Evolutionary conservation across 1,140 invertebrate species (phyloP).

Genomic region (Zaprionus vittiger): DNA sequence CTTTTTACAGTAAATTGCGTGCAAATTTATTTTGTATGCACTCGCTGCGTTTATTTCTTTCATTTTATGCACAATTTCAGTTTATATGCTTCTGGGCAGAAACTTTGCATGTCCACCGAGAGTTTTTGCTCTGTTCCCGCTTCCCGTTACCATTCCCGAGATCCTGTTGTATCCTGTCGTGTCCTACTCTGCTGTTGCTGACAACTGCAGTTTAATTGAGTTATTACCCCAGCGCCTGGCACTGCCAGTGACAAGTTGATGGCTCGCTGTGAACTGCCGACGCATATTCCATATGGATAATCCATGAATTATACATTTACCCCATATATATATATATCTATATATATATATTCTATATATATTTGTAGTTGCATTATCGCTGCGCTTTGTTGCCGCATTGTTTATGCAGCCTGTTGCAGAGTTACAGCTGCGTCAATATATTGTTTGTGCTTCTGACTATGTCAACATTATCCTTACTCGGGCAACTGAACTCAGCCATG

Average conservation of each 20-base stretch:
- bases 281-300: conserved; percentile 18
- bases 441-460: conserved; percentile 3
- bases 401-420: conserved; percentile 3
- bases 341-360: background rate
- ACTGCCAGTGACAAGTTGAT: conserved; percentile 22
- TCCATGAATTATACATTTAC: conserved; percentile 24
- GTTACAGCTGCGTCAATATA: background rate
- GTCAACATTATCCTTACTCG: conserved; percentile 8
- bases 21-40: conserved; percentile 50
- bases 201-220: conserved; percentile 59
- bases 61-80: conserved; percentile 37
- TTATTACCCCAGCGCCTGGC: conserved; percentile 39
- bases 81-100: conserved; percentile 8
- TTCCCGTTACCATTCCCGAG: background rate
- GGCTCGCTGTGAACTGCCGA: background rate
- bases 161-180: conserved; percentile 3
- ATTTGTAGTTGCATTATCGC: background rate
- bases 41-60: conserved; percentile 49
- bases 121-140: background rate
- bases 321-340: conserved; percentile 2
- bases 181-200: background rate
- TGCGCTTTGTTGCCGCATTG: background rate
- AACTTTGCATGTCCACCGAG: conserved; percentile 25
- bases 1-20: conserved; percentile 60
- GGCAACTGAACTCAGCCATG: conserved; percentile 39